Evolutionary conservation across 2,113 vertebrate genomes (phyloP), one percentile per base, ranked within the genome.

Genomic region (Willisornis vidua): DNA sequence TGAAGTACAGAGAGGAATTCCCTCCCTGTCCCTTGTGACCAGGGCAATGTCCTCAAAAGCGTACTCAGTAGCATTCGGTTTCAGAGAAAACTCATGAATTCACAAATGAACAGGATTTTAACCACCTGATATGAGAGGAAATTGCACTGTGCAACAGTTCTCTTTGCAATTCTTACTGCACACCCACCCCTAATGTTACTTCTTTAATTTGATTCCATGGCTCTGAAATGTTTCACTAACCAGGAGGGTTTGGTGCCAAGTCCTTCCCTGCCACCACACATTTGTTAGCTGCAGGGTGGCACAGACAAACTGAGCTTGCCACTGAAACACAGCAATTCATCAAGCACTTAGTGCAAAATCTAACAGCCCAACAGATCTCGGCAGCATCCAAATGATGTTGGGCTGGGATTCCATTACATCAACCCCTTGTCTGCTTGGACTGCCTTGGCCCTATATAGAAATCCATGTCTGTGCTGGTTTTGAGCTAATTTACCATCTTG

Each of bases 401-500:
- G 78, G 26, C 33, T 51, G 24, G 18, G 70, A 84, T 63, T n/a
- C 31, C n/a, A 33, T 0, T 2, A 6, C 25, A 43, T n/a, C 65
- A 48, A 5, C 11, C 7, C 7, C 31, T 43, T 65, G 6, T 17
- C 31, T 51, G 37, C 52, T 82, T 54, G 26, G 46, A 25, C 33
- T 9, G 19, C 13, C 17, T 54, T 59, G 10, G n/a, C 65, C 33
- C 61, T 51, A 24, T 7, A 10, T 1, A 63, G 54, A 72, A 71
- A 62, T 6, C 17, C 48, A 14, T 1, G 3, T 6, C 25, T 45
- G 15, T 13, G 41, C 13, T 35, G 65, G 3, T 59, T 75, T 8
- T 23, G 63, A 37, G 85, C 37, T 46, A 7, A 67, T 84, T 96
- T 84, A 99, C 99, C 98, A 68, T 97, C 93, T 94, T 98, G 98